These are phyloP conservation scores for Ursus arctos DNA, from an alignment of 2,113 vertebrate genomes.

Conservation along the genomic window DNA sequence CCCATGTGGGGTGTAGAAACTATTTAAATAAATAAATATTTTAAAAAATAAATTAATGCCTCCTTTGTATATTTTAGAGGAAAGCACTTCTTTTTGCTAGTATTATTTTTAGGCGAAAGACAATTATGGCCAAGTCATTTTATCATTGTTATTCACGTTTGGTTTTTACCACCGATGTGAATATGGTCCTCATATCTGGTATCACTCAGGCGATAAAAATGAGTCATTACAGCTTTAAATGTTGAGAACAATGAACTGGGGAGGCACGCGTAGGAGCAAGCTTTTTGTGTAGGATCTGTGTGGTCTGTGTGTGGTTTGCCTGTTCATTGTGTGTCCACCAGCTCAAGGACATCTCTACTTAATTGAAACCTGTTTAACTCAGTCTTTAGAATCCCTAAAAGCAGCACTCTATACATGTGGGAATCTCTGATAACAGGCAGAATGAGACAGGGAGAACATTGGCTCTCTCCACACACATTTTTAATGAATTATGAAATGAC, in stretches of 20 bases:
- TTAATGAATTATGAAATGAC: conserved; percentile 61
- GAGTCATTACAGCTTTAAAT: background rate
- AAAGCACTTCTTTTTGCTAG: background rate
- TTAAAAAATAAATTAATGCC: background rate
- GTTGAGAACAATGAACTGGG: background rate
- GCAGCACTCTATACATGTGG: background rate
- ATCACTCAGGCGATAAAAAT: background rate
- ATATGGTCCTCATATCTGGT: background rate
- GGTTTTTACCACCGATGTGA: background rate
- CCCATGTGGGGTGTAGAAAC: background rate
- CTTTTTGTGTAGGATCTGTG: background rate
- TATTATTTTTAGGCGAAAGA: conserved; percentile 15
- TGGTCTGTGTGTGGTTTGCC: background rate
- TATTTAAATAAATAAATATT: background rate
- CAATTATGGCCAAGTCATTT: background rate
- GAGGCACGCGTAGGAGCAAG: fast-evolving
- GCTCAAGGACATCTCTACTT: background rate
- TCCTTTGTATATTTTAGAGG: conserved; percentile 10
- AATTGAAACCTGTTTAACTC: conserved; percentile 35
- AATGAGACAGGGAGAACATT: background rate
- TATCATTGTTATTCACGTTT: background rate
- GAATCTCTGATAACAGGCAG: background rate
- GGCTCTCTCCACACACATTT: background rate
- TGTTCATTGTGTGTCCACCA: background rate
- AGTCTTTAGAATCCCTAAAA: background rate